Evolutionary conservation across 1,140 invertebrate genomes (phyloP).

Genomic region (Ladona fulva): DNA sequence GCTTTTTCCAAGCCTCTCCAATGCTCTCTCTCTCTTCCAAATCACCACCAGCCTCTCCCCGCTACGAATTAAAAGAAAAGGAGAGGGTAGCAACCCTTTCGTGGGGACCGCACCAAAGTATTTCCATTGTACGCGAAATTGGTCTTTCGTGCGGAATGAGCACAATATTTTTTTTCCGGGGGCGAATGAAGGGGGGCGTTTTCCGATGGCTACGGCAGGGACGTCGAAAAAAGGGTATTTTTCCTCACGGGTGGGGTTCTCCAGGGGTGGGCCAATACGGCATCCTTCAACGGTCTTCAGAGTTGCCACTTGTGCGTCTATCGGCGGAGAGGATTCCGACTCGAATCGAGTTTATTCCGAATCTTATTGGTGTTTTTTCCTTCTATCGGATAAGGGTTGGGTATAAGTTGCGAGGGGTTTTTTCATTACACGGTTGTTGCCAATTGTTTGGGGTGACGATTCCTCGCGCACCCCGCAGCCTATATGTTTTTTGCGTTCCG

Average conservation of each 20-base stretch:
- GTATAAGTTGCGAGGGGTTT: no score
- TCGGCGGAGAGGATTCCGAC: no score
- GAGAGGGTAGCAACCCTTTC: background rate
- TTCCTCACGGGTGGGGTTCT: no score
- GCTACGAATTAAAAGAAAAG: background rate
- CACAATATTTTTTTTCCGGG: background rate
- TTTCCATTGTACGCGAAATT: background rate
- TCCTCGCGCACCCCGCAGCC: no score
- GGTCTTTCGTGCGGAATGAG: constrained; percentile 2
- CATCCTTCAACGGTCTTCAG: background rate
- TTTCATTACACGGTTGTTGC: no score
- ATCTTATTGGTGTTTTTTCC: no score
- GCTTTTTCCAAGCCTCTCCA: background rate
- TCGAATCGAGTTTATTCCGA: no score
- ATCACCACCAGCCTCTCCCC: background rate
- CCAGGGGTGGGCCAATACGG: background rate
- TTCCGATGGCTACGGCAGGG: background rate
- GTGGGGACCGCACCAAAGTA: background rate
- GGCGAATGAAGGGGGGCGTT: background rate
- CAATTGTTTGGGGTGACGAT: no score
- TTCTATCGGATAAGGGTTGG: no score
- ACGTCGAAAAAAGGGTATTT: no score
- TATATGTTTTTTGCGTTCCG: no score
- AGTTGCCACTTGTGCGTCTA: background rate
- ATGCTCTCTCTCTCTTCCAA: background rate